Evolutionary conservation across 2,113 vertebrate genomes (phyloP).

Genomic region (Apaloderma vittatum): DNA sequence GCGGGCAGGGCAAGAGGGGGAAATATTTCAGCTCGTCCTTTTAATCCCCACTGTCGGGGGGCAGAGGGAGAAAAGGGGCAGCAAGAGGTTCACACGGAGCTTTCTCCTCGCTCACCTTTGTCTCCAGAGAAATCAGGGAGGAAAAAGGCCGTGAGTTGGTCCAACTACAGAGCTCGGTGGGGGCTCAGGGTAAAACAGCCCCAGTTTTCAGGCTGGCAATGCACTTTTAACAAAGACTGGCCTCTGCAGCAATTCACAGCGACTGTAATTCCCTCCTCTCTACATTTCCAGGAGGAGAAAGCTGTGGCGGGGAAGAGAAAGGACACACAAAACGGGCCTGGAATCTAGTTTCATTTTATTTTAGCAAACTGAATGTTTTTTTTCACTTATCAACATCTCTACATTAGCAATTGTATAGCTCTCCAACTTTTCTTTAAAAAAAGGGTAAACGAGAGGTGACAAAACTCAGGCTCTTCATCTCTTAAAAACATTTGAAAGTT

Average conservation of each 20-base stretch:
- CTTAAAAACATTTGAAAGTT: constrained; percentile 74
- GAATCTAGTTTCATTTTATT: constrained; percentile 82
- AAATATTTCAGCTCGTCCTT: neutral
- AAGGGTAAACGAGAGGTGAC: constrained; percentile 77
- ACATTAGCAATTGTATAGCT: constrained; percentile 72
- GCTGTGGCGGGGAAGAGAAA: neutral
- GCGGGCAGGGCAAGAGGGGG: neutral
- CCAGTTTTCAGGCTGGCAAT: rapidly evolving
- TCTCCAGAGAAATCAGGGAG: neutral
- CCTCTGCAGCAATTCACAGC: neutral
- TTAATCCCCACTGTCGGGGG: neutral
- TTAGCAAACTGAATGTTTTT: constrained; percentile 74
- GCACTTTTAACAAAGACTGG: neutral
- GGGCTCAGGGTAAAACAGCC: neutral
- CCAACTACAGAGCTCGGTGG: neutral
- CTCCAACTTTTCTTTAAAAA: constrained; percentile 77
- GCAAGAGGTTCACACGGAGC: neutral
- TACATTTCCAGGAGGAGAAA: neutral
- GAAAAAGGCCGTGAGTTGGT: neutral
- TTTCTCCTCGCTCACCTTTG: neutral
- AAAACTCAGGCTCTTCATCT: constrained; percentile 69
- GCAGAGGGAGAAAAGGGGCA: neutral
- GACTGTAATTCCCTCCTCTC: neutral
- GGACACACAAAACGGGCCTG: constrained; percentile 38
- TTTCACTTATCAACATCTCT: constrained; percentile 76